Evolutionary conservation across 2,113 vertebrate genomes (phyloP).

Genomic region (Mormyrus iriodes): DNA sequence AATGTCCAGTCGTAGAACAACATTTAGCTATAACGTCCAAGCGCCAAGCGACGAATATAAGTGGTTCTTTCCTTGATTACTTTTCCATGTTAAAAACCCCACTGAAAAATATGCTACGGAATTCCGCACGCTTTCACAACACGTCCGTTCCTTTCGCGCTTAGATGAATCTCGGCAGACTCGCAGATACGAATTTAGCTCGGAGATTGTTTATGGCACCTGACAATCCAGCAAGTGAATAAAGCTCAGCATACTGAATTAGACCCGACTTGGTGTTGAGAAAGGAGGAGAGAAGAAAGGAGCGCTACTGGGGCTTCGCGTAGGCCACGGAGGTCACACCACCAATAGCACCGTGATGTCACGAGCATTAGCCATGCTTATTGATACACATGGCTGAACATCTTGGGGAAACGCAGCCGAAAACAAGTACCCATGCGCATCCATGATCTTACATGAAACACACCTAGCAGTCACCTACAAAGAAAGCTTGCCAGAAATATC

Average conservation of each 20-base stretch:
- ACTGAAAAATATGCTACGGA: neutral
- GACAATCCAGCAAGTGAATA: slow-evolving; percentile 19
- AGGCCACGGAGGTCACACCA: slow-evolving; percentile 54
- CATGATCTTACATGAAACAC: neutral
- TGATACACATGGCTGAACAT: slow-evolving; percentile 50
- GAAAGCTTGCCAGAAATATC: neutral
- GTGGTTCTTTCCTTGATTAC: neutral
- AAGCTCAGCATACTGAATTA: slow-evolving; percentile 20
- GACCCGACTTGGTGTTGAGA: slow-evolving; percentile 17
- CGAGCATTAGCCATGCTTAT: slow-evolving; percentile 54
- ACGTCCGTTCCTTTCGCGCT: too few species aligned
- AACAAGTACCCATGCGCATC: slow-evolving; percentile 12
- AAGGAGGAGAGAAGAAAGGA: slow-evolving; percentile 24
- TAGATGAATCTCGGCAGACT: neutral
- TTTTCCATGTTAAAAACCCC: neutral
- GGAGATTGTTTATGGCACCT: slow-evolving; percentile 23
- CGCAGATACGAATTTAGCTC: neutral
- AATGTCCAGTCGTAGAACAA: neutral
- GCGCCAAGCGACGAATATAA: neutral
- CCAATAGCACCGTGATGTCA: slow-evolving; percentile 51
- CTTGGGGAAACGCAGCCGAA: slow-evolving; percentile 22
- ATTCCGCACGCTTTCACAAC: neutral
- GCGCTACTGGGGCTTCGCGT: slow-evolving; percentile 29
- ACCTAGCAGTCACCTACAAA: neutral
- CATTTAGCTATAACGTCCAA: neutral